phyloP scores from a whole-genome alignment of 1,140 invertebrate genomes.

The Pseudomyrmex pallidus region DNA sequence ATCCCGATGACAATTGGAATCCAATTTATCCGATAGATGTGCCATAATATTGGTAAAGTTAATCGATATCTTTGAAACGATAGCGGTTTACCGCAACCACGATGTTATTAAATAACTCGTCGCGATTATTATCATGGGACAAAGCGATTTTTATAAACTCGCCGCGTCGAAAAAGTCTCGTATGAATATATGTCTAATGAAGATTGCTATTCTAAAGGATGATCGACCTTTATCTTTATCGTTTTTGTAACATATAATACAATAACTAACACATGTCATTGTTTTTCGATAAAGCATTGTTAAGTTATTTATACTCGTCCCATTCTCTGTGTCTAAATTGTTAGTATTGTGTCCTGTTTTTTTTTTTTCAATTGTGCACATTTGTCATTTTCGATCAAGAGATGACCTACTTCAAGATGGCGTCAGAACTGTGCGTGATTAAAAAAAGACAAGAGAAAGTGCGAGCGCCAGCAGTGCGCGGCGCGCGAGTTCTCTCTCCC shows the following conservation, averaged over 20 bases:
- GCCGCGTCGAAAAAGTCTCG: neutral
- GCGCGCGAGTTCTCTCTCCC: neutral
- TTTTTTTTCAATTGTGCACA: neutral
- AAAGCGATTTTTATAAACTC: slow-evolving; percentile 31
- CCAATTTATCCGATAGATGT: slow-evolving; percentile 42
- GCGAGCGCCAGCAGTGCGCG: too few species aligned
- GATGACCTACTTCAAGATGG: neutral
- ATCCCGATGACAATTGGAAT: slow-evolving; percentile 42
- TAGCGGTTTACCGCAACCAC: slow-evolving; percentile 29
- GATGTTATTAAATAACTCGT: slow-evolving; percentile 54
- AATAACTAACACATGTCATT: too few species aligned
- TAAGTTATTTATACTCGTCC: too few species aligned
- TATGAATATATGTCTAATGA: neutral
- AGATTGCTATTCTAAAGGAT: neutral
- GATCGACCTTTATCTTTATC: too few species aligned
- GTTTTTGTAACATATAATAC: too few species aligned
- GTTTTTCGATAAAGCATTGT: too few species aligned
- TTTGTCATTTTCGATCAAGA: neutral
- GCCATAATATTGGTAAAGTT: slow-evolving; percentile 31
- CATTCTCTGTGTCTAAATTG: too few species aligned
- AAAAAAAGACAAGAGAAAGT: too few species aligned
- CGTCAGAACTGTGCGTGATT: too few species aligned
- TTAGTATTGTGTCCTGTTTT: too few species aligned
- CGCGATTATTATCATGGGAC: slow-evolving; percentile 25
- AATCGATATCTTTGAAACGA: slow-evolving; percentile 47